Conservation (phyloP, 2,113 vertebrate species). For the Illadopsis cleaveri region DNA sequence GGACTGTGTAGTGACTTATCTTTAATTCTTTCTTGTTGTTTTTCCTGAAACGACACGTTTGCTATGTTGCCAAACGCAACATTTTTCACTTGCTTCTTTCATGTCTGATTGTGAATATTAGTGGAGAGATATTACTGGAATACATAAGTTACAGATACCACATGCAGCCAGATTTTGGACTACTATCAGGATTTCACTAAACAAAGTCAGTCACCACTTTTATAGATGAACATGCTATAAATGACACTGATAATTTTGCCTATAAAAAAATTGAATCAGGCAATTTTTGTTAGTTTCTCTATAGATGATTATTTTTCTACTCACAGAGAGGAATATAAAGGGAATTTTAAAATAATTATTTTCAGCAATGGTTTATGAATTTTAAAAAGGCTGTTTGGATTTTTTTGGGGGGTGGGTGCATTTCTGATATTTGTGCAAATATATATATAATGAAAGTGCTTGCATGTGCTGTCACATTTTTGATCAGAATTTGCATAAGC, state of each 20-base stretch:
- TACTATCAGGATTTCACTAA: neutral
- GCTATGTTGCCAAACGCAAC: neutral
- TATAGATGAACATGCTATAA: neutral
- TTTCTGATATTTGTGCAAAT: neutral
- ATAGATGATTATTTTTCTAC: constrained; percentile 45
- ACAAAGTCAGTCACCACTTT: neutral
- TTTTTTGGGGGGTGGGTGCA: neutral
- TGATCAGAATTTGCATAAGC: neutral
- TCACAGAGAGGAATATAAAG: neutral
- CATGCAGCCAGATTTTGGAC: neutral
- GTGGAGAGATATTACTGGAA: neutral
- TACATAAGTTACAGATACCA: neutral
- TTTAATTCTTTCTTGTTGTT: neutral
- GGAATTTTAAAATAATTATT: constrained; percentile 21
- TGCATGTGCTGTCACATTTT: neutral
- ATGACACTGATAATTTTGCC: neutral
- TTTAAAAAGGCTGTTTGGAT: neutral
- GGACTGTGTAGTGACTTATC: neutral
- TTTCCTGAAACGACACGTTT: neutral
- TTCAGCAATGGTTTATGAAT: neutral
- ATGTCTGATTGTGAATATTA: neutral
- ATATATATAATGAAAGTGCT: neutral
- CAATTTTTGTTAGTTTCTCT: constrained; percentile 20
- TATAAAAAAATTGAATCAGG: neutral
- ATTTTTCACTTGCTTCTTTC: neutral